Percentiles rank a stretch among this genome's conserved stretches.
phyloP scores from a whole-genome alignment of 2,888 invertebrate genomes.

The Acholoe squamosa region DNA sequence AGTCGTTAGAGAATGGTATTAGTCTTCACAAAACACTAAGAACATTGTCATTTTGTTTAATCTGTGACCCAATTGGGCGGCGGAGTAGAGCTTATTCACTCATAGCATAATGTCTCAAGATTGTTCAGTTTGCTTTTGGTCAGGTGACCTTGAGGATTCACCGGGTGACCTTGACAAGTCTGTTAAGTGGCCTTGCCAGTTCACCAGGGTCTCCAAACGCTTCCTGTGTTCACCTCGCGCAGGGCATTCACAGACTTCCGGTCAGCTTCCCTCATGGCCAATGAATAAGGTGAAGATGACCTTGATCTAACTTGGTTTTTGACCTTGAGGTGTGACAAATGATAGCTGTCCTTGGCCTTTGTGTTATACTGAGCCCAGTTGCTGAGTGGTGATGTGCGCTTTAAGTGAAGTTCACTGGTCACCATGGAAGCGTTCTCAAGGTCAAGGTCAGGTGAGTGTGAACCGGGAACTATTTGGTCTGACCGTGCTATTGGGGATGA shows the following conservation, averaged over 20 bases:
- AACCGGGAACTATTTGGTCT: constrained; percentile 46
- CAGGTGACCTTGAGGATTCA: neutral
- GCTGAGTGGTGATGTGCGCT: neutral
- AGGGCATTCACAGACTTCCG: constrained; percentile 4
- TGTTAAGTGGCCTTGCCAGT: neutral
- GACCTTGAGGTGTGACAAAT: constrained; percentile 17
- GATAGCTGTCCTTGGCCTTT: constrained; percentile 34
- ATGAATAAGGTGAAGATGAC: neutral
- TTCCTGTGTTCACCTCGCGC: neutral
- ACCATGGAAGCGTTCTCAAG: constrained; percentile 53
- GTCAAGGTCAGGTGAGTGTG: constrained; percentile 44
- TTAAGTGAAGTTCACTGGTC: neutral
- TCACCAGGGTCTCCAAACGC: constrained; percentile 50
- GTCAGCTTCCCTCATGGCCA: neutral
- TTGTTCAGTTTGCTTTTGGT: neutral
- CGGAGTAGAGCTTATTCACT: too few species aligned
- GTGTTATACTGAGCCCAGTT: neutral
- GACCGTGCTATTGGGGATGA: neutral
- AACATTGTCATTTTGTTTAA: too few species aligned
- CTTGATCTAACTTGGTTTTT: neutral
- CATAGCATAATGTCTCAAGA: too few species aligned
- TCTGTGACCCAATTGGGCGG: too few species aligned
- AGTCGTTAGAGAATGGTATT: neutral
- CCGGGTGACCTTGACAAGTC: too few species aligned
- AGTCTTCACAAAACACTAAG: neutral